These are phyloP conservation scores for Acropternis orthonyx DNA, from an alignment of 2,797 vertebrate genomes.

Conservation along the genomic window DNA sequence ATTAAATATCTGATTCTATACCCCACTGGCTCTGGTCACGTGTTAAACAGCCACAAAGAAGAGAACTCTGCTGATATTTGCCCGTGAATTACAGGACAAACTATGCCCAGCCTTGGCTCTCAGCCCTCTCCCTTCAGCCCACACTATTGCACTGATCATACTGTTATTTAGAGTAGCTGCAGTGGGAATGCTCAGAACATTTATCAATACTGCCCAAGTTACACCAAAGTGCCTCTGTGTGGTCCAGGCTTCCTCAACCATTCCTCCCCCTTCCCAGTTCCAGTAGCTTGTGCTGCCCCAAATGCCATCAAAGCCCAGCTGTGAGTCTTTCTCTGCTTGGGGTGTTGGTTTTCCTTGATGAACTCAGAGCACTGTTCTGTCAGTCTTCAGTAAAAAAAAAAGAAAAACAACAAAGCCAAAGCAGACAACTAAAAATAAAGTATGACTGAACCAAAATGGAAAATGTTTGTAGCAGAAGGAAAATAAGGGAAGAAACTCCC, in stretches of 20 bases:
- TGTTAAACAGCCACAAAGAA: not conserved
- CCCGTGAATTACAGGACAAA: not conserved
- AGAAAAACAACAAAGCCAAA: not conserved
- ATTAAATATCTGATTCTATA: not conserved
- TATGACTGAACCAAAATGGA: conserved; percentile 46
- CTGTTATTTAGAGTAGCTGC: not conserved
- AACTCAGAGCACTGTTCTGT: not conserved
- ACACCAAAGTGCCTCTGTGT: not conserved
- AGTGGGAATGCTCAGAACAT: not conserved
- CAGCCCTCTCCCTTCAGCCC: not conserved
- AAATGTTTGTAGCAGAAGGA: conserved; percentile 58
- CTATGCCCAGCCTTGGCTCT: not conserved
- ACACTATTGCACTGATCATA: not conserved
- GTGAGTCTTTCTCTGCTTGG: not conserved
- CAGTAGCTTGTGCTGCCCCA: not conserved
- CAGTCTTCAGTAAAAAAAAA: not conserved
- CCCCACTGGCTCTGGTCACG: not conserved
- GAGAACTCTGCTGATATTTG: not conserved
- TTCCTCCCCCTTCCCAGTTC: not conserved
- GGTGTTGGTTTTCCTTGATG: not conserved
- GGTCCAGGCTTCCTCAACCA: accelerated
- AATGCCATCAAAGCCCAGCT: not conserved
- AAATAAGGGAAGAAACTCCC: conserved; percentile 44
- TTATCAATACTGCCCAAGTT: not conserved
- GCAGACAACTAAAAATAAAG: conserved; percentile 58